A percentile compares a stretch with the other conserved stretches of the same genome.
Conservation (phyloP, 2,113 vertebrate species). For the Polypterus bichir region DNA sequence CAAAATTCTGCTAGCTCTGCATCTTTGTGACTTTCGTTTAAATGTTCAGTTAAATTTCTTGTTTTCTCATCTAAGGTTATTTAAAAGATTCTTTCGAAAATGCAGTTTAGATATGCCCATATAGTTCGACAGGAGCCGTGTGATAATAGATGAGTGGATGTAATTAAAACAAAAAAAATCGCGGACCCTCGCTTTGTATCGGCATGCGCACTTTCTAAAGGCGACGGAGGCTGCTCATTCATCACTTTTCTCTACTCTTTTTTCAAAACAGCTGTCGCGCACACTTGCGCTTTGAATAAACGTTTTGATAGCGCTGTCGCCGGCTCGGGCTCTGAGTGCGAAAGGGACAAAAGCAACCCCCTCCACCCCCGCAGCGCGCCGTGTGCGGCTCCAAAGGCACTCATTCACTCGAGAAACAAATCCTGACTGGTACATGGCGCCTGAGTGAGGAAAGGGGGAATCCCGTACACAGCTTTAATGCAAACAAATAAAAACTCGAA, state of each 20-base stretch:
- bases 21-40: no score
- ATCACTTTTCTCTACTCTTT: conserved; percentile 15
- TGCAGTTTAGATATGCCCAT: no score
- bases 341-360: conserved; percentile 1
- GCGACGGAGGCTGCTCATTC: conserved; percentile 15
- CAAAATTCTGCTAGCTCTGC: no score
- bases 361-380: conserved; percentile 9
- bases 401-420: conserved; percentile 27
- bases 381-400: conserved; percentile 29
- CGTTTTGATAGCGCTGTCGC: neutral
- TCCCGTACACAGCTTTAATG: neutral
- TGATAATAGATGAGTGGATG: no score
- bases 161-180: no score
- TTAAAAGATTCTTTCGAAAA: no score
- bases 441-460: neutral
- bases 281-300: conserved; percentile 17
- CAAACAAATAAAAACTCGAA: neutral
- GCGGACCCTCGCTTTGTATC: no score
- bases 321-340: no score
- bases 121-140: no score
- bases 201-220: no score
- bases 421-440: neutral
- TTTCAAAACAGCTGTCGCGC: conserved; percentile 41
- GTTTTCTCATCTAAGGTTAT: no score
- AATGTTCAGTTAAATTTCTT: no score